Base-by-base conservation (phyloP, 2,113 vertebrate genomes). In the Melospiza melodia region DNA sequence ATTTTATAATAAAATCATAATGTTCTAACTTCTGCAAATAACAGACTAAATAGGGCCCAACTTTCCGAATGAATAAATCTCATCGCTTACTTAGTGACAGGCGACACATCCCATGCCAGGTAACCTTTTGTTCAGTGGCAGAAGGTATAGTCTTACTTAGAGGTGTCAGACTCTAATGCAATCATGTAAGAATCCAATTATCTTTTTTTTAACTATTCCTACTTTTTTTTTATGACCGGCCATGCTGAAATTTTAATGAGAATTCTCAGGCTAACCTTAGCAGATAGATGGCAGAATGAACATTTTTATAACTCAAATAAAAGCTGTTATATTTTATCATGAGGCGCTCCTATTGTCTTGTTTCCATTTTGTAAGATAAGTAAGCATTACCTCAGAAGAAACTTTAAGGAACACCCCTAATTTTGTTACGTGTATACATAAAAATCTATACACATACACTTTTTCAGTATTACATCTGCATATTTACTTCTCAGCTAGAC, bases 301-400 rank as follows among this genome's bases (percentile, higher is more conserved):
- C 30, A 33, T 65, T 88, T 95, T 94, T 83, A 52, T 85, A 90
- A 79, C 71, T 73, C 67, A 27, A 71, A 68, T 86, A 82, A 84
- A 94, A 62, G 17, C 37, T 54, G 21, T 52, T 79, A 48, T 39
- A 30, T 73, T 84, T 92, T 77, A 58, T 92, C 23, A 74, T 48
- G 62, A 54, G 48, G 46, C 43, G 12, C 49, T 86, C 43, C 39
- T 94, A 27, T 77, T 87, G 43, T 28, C 23, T 69, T 44, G 12
- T 49, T 95, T 80, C 46, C 16, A 11, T 65, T 75, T 67, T 77
- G 22, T 23, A 76, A 84, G 30, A 18, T 73, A 51, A 55, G 28
- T 69, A 69, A 88, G 10, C 5, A 12, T 65, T 58, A 62, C n/a
- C 37, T 84, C 24, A 67, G n/a, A 74, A 71, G 30, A 82, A 75